These are phyloP conservation scores for Ctenoplectra terminalis DNA, from an alignment of 1,140 invertebrate genomes.

Conservation along the genomic window DNA sequence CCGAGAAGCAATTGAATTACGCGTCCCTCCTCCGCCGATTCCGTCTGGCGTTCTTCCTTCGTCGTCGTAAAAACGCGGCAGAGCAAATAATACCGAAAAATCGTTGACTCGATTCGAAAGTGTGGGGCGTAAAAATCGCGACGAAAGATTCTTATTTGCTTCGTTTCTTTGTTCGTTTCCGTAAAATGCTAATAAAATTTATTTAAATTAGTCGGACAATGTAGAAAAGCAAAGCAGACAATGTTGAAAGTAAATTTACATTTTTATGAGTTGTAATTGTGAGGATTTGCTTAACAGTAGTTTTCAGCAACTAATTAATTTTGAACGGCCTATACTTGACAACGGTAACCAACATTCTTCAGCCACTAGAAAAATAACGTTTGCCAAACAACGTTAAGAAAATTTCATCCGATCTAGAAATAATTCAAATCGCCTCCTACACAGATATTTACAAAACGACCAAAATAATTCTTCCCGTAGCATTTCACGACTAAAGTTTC, in stretches of 20 bases:
- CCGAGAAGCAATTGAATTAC: slow-evolving; percentile 72
- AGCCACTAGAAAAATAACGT: too few species aligned
- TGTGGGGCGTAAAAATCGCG: background rate
- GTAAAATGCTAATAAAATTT: too few species aligned
- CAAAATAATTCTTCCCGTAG: background rate
- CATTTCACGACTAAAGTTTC: background rate
- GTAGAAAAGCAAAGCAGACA: too few species aligned
- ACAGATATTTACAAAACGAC: background rate
- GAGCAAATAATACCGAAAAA: slow-evolving; percentile 52
- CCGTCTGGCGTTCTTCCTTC: slow-evolving; percentile 1
- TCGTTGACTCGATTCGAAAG: slow-evolving; percentile 13
- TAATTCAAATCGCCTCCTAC: too few species aligned
- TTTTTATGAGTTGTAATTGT: too few species aligned
- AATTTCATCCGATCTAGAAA: background rate
- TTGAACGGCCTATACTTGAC: background rate
- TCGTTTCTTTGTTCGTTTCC: too few species aligned
- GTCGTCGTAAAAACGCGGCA: slow-evolving; percentile 18
- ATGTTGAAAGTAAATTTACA: too few species aligned
- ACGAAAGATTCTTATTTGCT: background rate
- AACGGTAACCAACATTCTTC: too few species aligned
- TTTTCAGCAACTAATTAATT: background rate
- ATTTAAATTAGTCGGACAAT: too few species aligned
- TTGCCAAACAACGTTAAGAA: background rate
- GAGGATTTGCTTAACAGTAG: background rate
- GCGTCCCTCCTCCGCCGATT: slow-evolving; percentile 18